Evolutionary conservation across 2,888 invertebrate species (phyloP).

Genomic region (Therioaphis trifolii): DNA sequence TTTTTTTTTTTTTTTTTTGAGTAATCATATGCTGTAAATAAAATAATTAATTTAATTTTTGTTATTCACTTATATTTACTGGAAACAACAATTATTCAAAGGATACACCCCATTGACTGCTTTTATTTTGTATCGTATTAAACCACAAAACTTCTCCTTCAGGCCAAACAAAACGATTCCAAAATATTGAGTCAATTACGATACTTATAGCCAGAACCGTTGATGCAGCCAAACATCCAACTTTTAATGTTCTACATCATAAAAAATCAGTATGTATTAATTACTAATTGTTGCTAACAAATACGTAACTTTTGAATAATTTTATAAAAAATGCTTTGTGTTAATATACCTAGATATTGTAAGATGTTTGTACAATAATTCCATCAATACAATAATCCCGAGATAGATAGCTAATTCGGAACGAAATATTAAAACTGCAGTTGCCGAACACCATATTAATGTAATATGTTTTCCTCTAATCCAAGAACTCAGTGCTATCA

Average conservation of each 20-base stretch:
- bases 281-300: too few species aligned
- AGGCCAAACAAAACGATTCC: conserved; percentile 92
- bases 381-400: conserved; percentile 85
- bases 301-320: too few species aligned
- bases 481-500: conserved; percentile 88
- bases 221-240: conserved; percentile 73
- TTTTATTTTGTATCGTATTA: conserved; percentile 93
- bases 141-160: conserved; percentile 98
- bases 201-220: conserved; percentile 79
- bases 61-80: too few species aligned
- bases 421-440: conserved; percentile 89
- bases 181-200: conserved; percentile 90
- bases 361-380: conserved; percentile 79
- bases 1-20: too few species aligned
- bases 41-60: too few species aligned
- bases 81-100: conserved; percentile 70
- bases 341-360: conserved; percentile 75
- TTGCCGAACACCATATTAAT: conserved; percentile 87
- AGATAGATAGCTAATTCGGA: conserved; percentile 88
- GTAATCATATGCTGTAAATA: too few species aligned
- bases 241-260: conserved; percentile 31
- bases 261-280: too few species aligned
- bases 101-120: conserved; percentile 97
- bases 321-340: too few species aligned
- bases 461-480: conserved; percentile 78